Conservation (phyloP, 1,140 invertebrate genomes). For the Papilio polyxenes region DNA sequence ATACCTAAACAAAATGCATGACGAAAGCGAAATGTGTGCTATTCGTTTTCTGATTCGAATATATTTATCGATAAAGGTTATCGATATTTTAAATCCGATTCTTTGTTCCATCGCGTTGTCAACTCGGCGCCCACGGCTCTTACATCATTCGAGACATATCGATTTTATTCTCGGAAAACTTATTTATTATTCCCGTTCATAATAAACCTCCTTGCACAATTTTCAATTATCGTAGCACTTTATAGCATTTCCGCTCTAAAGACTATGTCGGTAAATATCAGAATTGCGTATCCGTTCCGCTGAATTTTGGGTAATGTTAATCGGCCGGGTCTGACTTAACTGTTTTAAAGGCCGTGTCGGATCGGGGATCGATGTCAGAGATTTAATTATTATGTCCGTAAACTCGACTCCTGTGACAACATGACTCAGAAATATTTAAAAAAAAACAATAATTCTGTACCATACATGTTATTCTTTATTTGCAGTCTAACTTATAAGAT, state of each 20-base stretch:
- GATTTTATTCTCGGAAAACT: slow-evolving; percentile 33
- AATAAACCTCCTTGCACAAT: slow-evolving; percentile 26
- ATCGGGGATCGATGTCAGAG: slow-evolving; percentile 24
- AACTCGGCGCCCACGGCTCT: neutral
- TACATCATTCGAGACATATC: slow-evolving; percentile 30
- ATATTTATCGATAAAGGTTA: neutral
- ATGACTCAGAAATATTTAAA: neutral
- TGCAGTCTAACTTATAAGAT: neutral
- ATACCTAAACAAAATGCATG: neutral
- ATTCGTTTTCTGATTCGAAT: neutral
- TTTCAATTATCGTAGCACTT: slow-evolving; percentile 16
- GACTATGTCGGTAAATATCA: neutral
- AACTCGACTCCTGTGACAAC: slow-evolving; percentile 13
- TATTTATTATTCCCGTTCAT: slow-evolving; percentile 21
- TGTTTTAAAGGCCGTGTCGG: slow-evolving; percentile 34
- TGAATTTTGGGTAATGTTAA: slow-evolving; percentile 33
- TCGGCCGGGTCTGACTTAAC: slow-evolving; percentile 17
- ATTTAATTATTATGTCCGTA: slow-evolving; percentile 29
- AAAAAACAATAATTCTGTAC: neutral
- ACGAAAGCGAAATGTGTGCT: neutral
- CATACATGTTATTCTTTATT: neutral
- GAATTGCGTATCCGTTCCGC: neutral
- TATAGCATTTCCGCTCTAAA: neutral
- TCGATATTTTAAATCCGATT: neutral
- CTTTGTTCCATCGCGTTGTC: neutral